These are phyloP conservation scores for Lichenostomus cassidix DNA, from an alignment of 2,113 vertebrate species.

Conservation along the genomic window DNA sequence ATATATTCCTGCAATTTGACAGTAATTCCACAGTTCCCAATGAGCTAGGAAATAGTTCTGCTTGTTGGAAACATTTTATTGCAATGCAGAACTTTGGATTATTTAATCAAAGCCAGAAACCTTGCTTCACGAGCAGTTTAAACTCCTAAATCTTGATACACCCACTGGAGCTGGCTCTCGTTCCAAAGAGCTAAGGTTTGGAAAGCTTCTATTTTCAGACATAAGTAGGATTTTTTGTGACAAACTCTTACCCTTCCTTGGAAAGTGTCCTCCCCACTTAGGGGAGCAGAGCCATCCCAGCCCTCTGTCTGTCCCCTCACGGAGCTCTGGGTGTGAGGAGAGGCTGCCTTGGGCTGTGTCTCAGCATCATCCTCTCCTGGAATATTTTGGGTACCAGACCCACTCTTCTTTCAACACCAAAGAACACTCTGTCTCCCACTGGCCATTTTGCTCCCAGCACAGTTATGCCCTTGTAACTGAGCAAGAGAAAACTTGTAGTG, in stretches of 20 bases:
- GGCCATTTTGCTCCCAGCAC: neutral
- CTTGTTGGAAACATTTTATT: neutral
- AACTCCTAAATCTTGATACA: neutral
- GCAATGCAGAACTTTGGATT: neutral
- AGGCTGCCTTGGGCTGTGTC: neutral
- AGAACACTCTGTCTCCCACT: fast-evolving
- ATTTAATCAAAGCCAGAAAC: neutral
- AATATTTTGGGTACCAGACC: neutral
- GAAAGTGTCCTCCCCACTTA: fast-evolving
- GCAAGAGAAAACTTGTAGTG: neutral
- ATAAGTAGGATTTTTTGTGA: neutral
- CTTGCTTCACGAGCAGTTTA: neutral
- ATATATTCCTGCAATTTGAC: neutral
- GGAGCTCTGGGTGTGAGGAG: neutral
- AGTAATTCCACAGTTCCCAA: neutral
- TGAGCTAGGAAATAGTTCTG: neutral
- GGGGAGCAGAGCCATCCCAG: neutral
- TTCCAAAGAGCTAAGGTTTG: neutral
- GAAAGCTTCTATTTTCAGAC: neutral
- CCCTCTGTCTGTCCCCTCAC: fast-evolving
- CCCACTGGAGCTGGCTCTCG: neutral
- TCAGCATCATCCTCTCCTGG: fast-evolving
- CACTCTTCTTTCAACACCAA: neutral
- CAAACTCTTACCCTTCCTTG: neutral
- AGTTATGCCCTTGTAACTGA: fast-evolving